A percentile compares a stretch with the other conserved stretches of the same genome.
phyloP scores from a whole-genome alignment of 2,888 invertebrate species.

The Liopterus haemorrhoidalis region DNA sequence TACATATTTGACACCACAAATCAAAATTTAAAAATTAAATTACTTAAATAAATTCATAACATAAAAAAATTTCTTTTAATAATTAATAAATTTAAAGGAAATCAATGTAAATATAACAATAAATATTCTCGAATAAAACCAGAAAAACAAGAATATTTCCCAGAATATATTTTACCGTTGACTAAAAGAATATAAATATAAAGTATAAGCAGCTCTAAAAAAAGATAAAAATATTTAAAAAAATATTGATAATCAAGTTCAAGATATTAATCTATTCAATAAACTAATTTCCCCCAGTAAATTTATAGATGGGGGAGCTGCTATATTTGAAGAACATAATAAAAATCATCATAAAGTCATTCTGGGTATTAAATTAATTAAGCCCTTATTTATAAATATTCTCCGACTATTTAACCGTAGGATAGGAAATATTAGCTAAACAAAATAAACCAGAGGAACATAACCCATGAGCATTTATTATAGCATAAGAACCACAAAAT shows the following conservation, averaged over 20 bases:
- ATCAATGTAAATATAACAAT: slow-evolving; percentile 56
- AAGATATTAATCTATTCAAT: slow-evolving; percentile 54
- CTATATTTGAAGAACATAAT: slow-evolving; percentile 57
- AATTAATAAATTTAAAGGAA: slow-evolving; percentile 59
- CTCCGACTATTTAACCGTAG: slow-evolving; percentile 56
- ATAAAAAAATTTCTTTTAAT: slow-evolving; percentile 50
- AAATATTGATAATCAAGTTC: slow-evolving; percentile 49
- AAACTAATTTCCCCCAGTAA: slow-evolving; percentile 61
- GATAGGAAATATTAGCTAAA: slow-evolving; percentile 60
- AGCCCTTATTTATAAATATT: slow-evolving; percentile 58
- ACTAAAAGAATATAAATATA: slow-evolving; percentile 57
- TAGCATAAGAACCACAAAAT: slow-evolving; percentile 48
- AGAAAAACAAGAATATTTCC: slow-evolving; percentile 49
- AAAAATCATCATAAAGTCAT: slow-evolving; percentile 62
- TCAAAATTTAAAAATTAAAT: slow-evolving; percentile 63
- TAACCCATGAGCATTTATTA: slow-evolving; percentile 62
- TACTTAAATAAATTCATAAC: slow-evolving; percentile 56
- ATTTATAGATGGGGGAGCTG: slow-evolving; percentile 62
- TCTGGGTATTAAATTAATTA: slow-evolving; percentile 55
- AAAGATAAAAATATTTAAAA: slow-evolving; percentile 55
- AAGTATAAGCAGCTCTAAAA: slow-evolving; percentile 59
- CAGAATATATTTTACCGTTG: slow-evolving; percentile 54
- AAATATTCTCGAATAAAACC: slow-evolving; percentile 54
- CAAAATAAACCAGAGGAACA: slow-evolving; percentile 63
- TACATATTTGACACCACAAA: slow-evolving; percentile 61